Percentiles rank a stretch among this genome's conserved stretches.
Conservation (phyloP, 2,888 invertebrate species). For the Lypha dubia region DNA sequence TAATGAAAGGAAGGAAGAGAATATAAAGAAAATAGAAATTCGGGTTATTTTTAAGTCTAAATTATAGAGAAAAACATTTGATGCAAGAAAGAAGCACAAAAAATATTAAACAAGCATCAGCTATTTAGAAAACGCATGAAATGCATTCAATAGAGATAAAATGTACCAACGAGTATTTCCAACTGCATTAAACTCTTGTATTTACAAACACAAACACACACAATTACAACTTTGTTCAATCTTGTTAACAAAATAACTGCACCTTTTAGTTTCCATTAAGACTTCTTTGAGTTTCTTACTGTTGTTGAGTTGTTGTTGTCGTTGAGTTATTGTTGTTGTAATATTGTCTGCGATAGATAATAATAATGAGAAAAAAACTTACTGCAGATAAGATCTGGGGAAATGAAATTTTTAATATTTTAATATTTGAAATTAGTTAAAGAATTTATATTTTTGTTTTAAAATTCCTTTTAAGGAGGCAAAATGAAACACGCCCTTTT, state of each 20-base stretch:
- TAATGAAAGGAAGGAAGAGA: not conserved
- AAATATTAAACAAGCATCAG: slow-evolving; percentile 20
- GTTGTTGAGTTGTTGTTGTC: too few relatives aligned
- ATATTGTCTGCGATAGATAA: slow-evolving; percentile 29
- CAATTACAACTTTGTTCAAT: not conserved
- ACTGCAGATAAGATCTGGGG: slow-evolving; percentile 65
- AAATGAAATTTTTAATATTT: slow-evolving; percentile 62
- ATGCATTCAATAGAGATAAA: slow-evolving; percentile 1
- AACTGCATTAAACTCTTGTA: too few relatives aligned
- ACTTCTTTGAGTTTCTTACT: slow-evolving; percentile 2
- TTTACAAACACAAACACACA: not conserved
- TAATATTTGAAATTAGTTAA: slow-evolving; percentile 57
- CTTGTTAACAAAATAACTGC: slow-evolving; percentile 54
- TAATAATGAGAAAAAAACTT: slow-evolving; percentile 31
- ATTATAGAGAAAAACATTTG: slow-evolving; percentile 46
- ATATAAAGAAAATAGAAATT: slow-evolving; percentile 39
- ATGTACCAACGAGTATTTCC: too few relatives aligned
- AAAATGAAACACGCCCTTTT: slow-evolving; percentile 57
- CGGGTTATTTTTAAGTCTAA: slow-evolving; percentile 50
- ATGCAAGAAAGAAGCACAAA: not conserved
- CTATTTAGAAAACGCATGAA: slow-evolving; percentile 48
- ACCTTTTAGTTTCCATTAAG: slow-evolving; percentile 43
- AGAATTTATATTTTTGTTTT: slow-evolving; percentile 53
- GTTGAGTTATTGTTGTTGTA: slow-evolving; percentile 27
- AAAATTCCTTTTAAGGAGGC: slow-evolving; percentile 18